These are phyloP conservation scores for Vesta saturnalis DNA, from an alignment of 2,888 invertebrate genomes.

Conservation along the genomic window DNA sequence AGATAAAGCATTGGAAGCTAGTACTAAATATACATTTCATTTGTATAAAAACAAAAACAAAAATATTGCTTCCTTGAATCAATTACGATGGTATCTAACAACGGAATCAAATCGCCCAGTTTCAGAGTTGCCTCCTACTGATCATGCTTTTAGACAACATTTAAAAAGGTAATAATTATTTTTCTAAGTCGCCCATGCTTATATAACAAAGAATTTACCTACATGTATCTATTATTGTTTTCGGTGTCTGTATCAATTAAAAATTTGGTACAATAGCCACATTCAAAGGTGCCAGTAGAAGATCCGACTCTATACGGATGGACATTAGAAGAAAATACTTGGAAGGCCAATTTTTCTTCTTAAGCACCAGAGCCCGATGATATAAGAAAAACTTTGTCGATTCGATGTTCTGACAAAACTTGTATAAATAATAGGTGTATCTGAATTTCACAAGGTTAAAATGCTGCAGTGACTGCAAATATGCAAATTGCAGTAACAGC, in stretches of 20 bases:
- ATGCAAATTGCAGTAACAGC: neutral
- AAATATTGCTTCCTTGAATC: neutral
- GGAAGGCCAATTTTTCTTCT: neutral
- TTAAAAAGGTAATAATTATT: neutral
- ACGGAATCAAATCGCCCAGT: neutral
- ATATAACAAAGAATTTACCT: slow-evolving; percentile 1
- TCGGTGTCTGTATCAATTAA: neutral
- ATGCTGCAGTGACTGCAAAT: neutral
- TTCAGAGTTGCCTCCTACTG: slow-evolving; percentile 1
- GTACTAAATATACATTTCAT: neutral
- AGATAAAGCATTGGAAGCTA: neutral
- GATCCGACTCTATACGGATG: slow-evolving; percentile 1
- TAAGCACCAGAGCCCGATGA: neutral
- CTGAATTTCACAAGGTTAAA: neutral
- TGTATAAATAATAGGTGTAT: neutral
- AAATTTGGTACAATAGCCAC: slow-evolving; percentile 1
- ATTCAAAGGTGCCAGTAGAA: slow-evolving; percentile 1
- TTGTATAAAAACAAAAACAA: neutral
- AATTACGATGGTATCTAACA: neutral
- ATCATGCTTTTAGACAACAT: neutral
- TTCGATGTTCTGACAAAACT: neutral
- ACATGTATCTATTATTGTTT: neutral
- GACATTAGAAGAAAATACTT: neutral
- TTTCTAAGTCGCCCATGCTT: neutral
- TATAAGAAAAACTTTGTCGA: no score